These are phyloP conservation scores for Melanocharis versteri DNA, from an alignment of 2,113 vertebrate genomes.

Conservation along the genomic window DNA sequence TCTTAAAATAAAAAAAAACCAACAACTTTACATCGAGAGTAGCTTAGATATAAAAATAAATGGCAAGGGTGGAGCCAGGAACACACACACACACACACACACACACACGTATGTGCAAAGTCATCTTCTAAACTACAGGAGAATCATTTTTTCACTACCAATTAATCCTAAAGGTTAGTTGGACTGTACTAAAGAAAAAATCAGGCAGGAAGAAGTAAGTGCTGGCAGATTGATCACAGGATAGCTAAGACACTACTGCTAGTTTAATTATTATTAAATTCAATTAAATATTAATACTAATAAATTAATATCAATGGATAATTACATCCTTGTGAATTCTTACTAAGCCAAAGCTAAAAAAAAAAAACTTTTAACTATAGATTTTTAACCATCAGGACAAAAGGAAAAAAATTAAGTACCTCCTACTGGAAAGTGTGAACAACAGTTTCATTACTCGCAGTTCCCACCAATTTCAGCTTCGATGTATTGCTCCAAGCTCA, in stretches of 20 bases:
- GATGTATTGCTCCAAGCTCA: background rate
- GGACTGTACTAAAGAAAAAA: background rate
- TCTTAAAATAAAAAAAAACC: background rate
- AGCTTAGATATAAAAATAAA: background rate
- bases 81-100: rapidly evolving
- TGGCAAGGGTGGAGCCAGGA: background rate
- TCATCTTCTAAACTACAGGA: background rate
- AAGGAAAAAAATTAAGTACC: background rate
- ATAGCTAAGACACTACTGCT: background rate
- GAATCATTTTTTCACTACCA: background rate
- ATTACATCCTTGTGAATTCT: background rate
- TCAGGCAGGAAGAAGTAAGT: background rate
- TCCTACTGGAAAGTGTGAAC: background rate
- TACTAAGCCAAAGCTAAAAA: background rate
- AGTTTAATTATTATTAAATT: background rate
- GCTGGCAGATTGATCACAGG: background rate
- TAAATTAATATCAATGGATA: background rate
- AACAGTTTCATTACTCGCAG: background rate
- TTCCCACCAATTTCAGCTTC: background rate
- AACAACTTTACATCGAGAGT: background rate
- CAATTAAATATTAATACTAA: background rate
- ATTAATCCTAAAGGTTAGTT: background rate
- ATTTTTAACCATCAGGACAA: background rate
- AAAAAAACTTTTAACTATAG: background rate
- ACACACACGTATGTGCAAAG: rapidly evolving